Base-by-base conservation (phyloP, 1,140 invertebrate species). In the Phortica variegata region DNA sequence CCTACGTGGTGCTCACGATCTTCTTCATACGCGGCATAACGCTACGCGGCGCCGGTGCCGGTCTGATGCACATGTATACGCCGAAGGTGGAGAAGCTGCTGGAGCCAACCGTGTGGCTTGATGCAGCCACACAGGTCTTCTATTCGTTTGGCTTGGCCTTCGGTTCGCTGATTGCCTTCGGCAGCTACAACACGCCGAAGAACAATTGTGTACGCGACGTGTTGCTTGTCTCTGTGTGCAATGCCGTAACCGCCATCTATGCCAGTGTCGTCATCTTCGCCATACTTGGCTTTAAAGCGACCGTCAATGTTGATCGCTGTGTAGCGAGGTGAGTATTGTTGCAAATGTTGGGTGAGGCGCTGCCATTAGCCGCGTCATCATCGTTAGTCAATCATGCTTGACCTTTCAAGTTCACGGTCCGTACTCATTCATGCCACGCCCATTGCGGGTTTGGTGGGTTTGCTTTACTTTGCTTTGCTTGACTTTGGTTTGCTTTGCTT, bases 91-190 rank as follows among this genome's bases (percentile, higher is more conserved):
- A 88, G 52, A 93, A 89, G 71, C 78, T 93, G 20, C 69, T 86
- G 31, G 83, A 90, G 60, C 87, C 89, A 1, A 89, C 82, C 37
- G 91, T 95, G 1, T 96, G 94, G 94, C 78, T 95, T 58, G 93
- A 95, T 73, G 93, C 94, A 3, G 93, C 93, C 6, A 95, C 92
- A 0, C 94, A 97, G 82, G 93, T 97, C 12, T 96, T 96, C 78
- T 97, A 95, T 77, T 93, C 90, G 3, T 92, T 97, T 73, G 93
- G 93, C 9, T 78, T 95, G 54, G 93, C 91, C 13, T 97, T 95
- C 75, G 93, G 93, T 15, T 93, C 91, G 0, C 79, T 95, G 19
- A 93, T 94, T 60, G 91, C 91, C 2, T 95, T 94, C 63, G 91
- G 90, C 31, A 91, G 88, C 42, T 95, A 95, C 79, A 95, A 95